Evolutionary conservation across 2,797 vertebrate genomes (phyloP).

Genomic region (Syndactyla subalaris): DNA sequence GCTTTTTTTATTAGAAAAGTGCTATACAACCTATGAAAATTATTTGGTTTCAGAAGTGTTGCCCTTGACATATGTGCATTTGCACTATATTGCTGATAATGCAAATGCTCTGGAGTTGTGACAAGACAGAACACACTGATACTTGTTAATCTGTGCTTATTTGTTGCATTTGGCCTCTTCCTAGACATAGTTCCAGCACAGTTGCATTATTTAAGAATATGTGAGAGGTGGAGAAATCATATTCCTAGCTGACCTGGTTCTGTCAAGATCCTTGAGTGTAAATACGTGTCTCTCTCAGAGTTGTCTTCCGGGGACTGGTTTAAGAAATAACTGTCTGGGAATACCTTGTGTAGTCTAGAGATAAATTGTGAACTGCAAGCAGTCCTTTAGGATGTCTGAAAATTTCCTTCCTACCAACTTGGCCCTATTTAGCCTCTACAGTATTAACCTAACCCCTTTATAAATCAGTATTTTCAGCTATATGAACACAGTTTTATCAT

Average conservation of each 20-base stretch:
- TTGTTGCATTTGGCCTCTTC: neutral
- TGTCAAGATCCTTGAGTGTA: neutral
- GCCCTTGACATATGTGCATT: neutral
- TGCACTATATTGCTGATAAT: neutral
- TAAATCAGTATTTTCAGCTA: neutral
- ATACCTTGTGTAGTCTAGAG: neutral
- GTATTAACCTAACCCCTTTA: neutral
- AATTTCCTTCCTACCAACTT: neutral
- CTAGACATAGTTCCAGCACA: neutral
- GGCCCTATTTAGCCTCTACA: neutral
- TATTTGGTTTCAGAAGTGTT: neutral
- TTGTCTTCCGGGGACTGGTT: neutral
- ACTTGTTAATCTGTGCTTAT: neutral
- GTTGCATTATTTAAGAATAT: neutral
- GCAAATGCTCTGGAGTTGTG: neutral
- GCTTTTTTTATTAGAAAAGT: neutral
- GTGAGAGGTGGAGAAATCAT: neutral
- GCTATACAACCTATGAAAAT: rapidly evolving
- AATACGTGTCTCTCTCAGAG: neutral
- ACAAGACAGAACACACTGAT: neutral
- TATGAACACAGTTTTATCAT: neutral
- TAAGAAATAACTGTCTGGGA: neutral
- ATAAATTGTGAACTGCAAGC: neutral
- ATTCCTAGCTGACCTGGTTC: neutral
- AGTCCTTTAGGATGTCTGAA: neutral